Evolutionary conservation across 2,888 invertebrate genomes (phyloP).

Genomic region (Cantharis lateralis): DNA sequence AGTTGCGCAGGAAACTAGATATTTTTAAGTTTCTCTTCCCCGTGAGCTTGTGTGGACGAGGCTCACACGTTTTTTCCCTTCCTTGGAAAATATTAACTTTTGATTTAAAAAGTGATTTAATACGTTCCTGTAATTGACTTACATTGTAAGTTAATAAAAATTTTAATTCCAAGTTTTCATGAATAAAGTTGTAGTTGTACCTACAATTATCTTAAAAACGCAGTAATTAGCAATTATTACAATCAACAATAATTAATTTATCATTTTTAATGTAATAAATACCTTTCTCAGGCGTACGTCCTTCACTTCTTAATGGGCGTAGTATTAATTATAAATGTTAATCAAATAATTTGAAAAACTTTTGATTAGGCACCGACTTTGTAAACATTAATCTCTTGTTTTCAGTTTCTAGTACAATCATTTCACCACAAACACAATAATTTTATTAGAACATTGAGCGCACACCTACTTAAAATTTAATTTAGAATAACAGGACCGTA

Average conservation of each 20-base stretch:
- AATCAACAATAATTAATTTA: background rate
- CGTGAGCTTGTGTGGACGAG: too few relatives aligned
- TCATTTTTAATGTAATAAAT: background rate
- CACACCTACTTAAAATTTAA: background rate
- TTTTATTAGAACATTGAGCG: background rate
- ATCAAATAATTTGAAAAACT: background rate
- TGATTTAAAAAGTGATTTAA: background rate
- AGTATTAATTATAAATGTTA: background rate
- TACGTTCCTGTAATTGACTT: background rate
- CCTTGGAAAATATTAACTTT: too few relatives aligned
- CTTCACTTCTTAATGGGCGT: background rate
- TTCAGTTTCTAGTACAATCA: background rate
- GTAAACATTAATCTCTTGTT: background rate
- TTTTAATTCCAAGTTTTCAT: background rate
- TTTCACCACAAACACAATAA: background rate
- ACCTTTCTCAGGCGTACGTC: background rate
- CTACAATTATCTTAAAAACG: background rate
- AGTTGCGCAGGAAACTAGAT: too few relatives aligned
- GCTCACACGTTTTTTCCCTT: too few relatives aligned
- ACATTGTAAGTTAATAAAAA: background rate
- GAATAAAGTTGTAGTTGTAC: background rate
- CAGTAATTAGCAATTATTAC: background rate
- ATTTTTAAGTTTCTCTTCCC: too few relatives aligned
- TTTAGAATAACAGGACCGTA: background rate
- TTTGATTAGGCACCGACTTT: background rate